A percentile compares a stretch with the other conserved stretches of the same genome.
phyloP scores from a whole-genome alignment of 2,888 invertebrate genomes.

The Tridacna crocea region DNA sequence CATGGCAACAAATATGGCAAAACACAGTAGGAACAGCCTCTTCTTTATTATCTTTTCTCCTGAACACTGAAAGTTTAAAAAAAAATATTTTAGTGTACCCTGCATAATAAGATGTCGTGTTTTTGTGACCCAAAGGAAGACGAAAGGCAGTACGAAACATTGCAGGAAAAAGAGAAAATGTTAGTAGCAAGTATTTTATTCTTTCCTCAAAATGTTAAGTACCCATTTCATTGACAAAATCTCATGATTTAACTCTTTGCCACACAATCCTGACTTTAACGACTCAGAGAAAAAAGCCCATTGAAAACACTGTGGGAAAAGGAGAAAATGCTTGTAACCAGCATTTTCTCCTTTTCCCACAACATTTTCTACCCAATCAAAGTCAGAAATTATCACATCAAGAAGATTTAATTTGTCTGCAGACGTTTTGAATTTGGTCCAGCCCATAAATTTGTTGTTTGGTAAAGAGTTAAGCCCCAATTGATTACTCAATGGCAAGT shows the following conservation, averaged over 20 bases:
- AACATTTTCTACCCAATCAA: no score
- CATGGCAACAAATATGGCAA: slow-evolving; percentile 20
- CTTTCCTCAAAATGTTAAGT: no score
- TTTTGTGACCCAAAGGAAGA: not conserved
- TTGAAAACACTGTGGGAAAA: not conserved
- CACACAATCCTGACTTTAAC: no score
- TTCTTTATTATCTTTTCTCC: slow-evolving; percentile 29
- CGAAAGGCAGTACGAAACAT: not conserved
- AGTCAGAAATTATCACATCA: no score
- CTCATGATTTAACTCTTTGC: no score
- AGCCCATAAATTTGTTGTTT: no score
- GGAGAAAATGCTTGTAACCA: not conserved
- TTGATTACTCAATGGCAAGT: no score
- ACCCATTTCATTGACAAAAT: no score
- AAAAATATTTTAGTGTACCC: not conserved
- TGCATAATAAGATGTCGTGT: not conserved
- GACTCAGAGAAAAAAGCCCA: no score
- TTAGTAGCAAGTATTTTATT: not conserved
- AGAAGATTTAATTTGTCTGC: no score
- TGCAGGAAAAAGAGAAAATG: not conserved
- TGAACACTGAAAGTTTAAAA: slow-evolving; percentile 35
- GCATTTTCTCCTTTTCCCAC: not conserved
- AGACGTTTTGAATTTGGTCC: no score
- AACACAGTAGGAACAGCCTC: slow-evolving; percentile 29
- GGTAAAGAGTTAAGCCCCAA: no score